Evolutionary conservation across 2,888 invertebrate species (phyloP), one percentile per base, ranked within the genome.

Genomic region (Abrostola tripartita): DNA sequence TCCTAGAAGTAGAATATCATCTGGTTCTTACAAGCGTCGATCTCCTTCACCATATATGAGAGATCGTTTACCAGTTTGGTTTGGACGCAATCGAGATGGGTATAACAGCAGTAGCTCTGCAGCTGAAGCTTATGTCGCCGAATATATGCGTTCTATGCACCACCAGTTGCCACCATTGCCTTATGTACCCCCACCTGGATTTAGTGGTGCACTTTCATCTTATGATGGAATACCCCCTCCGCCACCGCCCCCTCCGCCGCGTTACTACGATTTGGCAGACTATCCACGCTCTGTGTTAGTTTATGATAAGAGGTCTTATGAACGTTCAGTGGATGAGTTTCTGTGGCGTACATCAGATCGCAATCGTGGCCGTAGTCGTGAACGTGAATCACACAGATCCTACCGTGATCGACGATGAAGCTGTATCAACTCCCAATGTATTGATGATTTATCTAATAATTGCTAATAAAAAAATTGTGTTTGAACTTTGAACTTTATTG

Each of bases 81-180:
- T 96, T 85, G 95, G 95, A 7, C 92, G 95, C 68, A 89, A 90
- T 50, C 92, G 93, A 61, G 94, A 94, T 37, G 80, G 80, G n/a
- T 95, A 94, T 74, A 88, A 82, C 50, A 89, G 87, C 59, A 88
- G 90, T 65, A 89, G 92, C 14, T 89, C 95, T 37, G 96, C 96
- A 14, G 97, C 97, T n/a, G 97, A 98, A 85, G 97, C 97, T 0
- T 98, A 97, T 88, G 97, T 98, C 37, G 98, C 97, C 11, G 98
- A 98, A 86, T 98, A 98, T 84, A 98, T 98, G 97, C 95, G 98
- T 40, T 97, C 97, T 37, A 97, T 98, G 97, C 97, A 97, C 84
- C 97, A 97, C 81, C 97, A 97, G 84, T 89, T 98, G 81, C 97
- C 98, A 53, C 98, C 98, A 44, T 92, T 98, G 86, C 98, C 98